Evolutionary conservation across 2,113 vertebrate genomes (phyloP).

Genomic region (Mormyrus iriodes): DNA sequence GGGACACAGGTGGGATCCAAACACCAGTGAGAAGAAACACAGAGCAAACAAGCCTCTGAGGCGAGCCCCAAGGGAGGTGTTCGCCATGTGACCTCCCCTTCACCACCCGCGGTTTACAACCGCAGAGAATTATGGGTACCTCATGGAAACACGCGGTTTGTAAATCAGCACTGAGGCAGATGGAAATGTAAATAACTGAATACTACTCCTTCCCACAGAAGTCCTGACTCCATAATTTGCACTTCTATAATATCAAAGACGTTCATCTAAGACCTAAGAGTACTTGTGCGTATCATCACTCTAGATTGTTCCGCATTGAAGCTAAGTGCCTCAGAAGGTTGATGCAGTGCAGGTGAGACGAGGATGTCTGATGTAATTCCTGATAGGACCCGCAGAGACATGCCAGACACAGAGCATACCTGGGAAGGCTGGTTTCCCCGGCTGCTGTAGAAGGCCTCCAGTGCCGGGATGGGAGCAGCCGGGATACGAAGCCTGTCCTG

Average conservation of each 20-base stretch:
- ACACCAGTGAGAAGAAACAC: not conserved
- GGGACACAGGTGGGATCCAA: not conserved
- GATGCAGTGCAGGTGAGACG: not conserved
- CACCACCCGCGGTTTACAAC: not conserved
- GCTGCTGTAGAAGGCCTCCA: conserved; percentile 72
- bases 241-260: not conserved
- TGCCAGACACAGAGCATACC: conserved; percentile 37
- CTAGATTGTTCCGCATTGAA: not conserved
- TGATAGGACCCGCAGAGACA: not conserved
- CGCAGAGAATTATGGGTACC: not conserved
- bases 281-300: too few relatives aligned
- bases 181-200: not conserved
- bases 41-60: not conserved
- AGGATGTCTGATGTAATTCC: not conserved
- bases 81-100: not conserved
- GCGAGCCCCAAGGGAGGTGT: not conserved
- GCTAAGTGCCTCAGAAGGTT: not conserved
- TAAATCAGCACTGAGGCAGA: not conserved
- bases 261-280: not conserved
- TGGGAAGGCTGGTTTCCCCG: conserved; percentile 55
- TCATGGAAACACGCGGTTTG: conserved; percentile 22
- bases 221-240: not conserved
- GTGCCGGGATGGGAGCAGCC: conserved; percentile 46
- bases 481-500: conserved; percentile 55
- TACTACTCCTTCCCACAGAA: not conserved